These are phyloP conservation scores for Oryctes rhinoceros DNA, from an alignment of 1,140 invertebrate species.

Conservation along the genomic window DNA sequence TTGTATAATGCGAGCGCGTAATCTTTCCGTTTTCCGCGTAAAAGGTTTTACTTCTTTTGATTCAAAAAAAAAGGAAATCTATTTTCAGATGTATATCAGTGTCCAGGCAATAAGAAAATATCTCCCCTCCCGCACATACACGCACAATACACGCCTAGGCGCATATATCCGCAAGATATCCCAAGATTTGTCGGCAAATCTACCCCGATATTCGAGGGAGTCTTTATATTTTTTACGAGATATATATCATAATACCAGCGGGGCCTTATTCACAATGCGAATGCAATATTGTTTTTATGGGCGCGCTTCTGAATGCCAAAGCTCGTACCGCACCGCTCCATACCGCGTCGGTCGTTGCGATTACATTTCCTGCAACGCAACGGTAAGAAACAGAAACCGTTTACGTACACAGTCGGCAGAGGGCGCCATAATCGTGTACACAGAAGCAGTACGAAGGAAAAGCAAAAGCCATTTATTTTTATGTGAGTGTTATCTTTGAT, in stretches of 20 bases:
- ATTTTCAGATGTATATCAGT: slow-evolving; percentile 38
- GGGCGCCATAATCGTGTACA: slow-evolving; percentile 17
- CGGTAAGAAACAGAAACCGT: slow-evolving; percentile 32
- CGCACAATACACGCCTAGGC: slow-evolving; percentile 1
- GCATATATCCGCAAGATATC: slow-evolving; percentile 41
- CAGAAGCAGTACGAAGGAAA: neutral
- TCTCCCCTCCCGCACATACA: slow-evolving; percentile 4
- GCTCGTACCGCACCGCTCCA: slow-evolving; percentile 1
- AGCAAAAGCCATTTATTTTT: slow-evolving; percentile 48
- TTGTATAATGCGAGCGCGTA: neutral
- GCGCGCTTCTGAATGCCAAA: slow-evolving; percentile 35
- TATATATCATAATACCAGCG: slow-evolving; percentile 43
- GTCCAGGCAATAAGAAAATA: slow-evolving; percentile 39
- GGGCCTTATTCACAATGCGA: slow-evolving; percentile 45
- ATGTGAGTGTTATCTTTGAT: slow-evolving; percentile 49
- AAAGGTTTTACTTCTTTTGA: neutral
- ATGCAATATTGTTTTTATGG: slow-evolving; percentile 49
- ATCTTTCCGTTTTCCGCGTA: neutral
- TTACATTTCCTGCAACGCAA: slow-evolving; percentile 42
- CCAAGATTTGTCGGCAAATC: slow-evolving; percentile 46
- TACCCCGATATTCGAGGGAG: slow-evolving; percentile 41
- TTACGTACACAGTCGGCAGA: slow-evolving; percentile 19
- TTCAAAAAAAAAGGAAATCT: neutral
- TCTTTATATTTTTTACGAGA: slow-evolving; percentile 48
- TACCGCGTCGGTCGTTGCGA: neutral